Evolutionary conservation across 2,113 vertebrate genomes (phyloP), one percentile per base, ranked within the genome.

Genomic region (Calyptommatus sinebrachiatus): DNA sequence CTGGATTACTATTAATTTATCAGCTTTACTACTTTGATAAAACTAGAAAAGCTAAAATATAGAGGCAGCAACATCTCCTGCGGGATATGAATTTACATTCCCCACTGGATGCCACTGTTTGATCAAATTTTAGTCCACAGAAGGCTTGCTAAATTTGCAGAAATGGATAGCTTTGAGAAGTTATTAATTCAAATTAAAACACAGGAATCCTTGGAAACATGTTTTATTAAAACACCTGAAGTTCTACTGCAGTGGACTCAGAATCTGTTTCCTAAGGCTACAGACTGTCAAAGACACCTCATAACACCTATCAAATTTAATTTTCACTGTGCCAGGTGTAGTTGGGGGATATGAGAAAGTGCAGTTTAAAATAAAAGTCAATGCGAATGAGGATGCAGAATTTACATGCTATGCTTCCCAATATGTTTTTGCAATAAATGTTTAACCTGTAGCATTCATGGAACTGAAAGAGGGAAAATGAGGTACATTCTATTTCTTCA

Each of bases 61-160:
- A 67, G 70, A 3, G n/a, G 18, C 1, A 77, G 22, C 1, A 46
- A 28, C 0, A 7, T 6, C 16, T 74, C 67, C 31, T 20, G 1
- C 65, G 73, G 68, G 81, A 48, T 76, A 16, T 0, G n/a, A 1
- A 14, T 69, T 66, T 84, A 7, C 21, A 75, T 80, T 89, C 87
- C 85, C 73, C 85, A 14, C 73, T 71, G 90, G 83, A 91, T 89
- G 83, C 86, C 86, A 88, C 86, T 89, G 71, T 90, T 88, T 89
- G 81, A 90, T 91, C 68, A 85, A 60, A 84, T 85, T 89, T 82
- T 80, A 78, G 73, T 8, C 20, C 82, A 7, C 83, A 2, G 77
- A 84, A 87, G 63, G 70, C 71, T 67, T 68, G 9, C 4, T 41
- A 86, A 67, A 18, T 60, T 77, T 6, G 14, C 80, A 41, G 80